A percentile compares a stretch with the other conserved stretches of the same genome.
Evolutionary conservation across 2,888 invertebrate genomes (phyloP).

Genomic region (Laothoe populi): DNA sequence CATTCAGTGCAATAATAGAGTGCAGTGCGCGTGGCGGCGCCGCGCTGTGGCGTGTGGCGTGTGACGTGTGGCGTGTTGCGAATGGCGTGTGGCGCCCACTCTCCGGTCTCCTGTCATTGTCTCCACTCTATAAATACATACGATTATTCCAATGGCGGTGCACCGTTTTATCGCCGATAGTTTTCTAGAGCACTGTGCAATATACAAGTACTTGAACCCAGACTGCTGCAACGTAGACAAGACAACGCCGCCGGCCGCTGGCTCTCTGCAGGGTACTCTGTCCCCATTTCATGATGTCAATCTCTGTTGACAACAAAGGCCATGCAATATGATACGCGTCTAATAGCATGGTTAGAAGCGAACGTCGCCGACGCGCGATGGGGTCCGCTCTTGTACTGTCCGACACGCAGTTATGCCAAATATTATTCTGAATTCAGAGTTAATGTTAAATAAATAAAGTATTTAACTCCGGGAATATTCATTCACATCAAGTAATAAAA

Average conservation of each 20-base stretch:
- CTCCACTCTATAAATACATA: conserved; percentile 13
- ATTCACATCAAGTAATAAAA: too few species aligned
- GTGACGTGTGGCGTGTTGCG: not conserved
- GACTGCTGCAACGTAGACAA: too few species aligned
- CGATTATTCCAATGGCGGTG: not conserved
- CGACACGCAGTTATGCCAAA: too few species aligned
- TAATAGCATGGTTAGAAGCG: not conserved
- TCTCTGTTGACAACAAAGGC: not conserved
- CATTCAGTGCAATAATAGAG: conserved; percentile 12
- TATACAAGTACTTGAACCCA: not conserved
- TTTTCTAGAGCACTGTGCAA: not conserved
- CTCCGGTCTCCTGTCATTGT: conserved; percentile 6
- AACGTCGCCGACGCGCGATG: too few species aligned
- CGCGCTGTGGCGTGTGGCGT: not conserved
- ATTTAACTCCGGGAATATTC: too few species aligned
- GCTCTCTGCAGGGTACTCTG: not conserved
- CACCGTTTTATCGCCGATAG: not conserved
- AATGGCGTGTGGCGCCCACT: not conserved
- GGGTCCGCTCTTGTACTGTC: too few species aligned
- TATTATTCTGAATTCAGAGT: too few species aligned
- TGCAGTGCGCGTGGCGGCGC: conserved; percentile 3
- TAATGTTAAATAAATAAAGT: too few species aligned
- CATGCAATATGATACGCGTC: not conserved
- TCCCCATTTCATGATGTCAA: not conserved
- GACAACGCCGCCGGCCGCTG: too few species aligned